Percentiles rank a stretch among this genome's conserved stretches.
phyloP scores from a whole-genome alignment of 2,113 vertebrate genomes.

The Anthoscopus minutus region DNA sequence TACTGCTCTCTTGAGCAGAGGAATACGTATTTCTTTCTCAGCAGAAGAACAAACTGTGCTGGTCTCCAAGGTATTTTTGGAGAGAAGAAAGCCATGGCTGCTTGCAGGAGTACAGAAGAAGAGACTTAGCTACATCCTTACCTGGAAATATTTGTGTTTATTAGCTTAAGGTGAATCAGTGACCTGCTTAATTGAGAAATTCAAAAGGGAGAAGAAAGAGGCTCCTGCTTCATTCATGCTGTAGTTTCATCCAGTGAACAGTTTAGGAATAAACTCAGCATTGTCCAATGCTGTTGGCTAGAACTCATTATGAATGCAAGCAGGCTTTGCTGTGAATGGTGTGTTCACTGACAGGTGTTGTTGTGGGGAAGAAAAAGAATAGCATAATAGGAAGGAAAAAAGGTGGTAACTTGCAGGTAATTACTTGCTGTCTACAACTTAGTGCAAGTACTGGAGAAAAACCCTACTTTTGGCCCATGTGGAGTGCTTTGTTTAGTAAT shows the following conservation, averaged over 20 bases:
- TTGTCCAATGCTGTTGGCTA: not conserved
- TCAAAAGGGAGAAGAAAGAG: not conserved
- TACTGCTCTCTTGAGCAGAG: constrained; percentile 28
- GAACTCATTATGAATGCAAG: not conserved
- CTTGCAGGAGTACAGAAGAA: not conserved
- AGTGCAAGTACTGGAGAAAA: not conserved
- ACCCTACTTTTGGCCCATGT: not conserved
- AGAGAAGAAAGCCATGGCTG: not conserved
- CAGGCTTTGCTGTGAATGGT: not conserved
- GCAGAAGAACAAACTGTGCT: not conserved
- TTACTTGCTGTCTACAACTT: constrained; percentile 9
- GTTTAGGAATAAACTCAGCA: not conserved
- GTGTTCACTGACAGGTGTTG: not conserved
- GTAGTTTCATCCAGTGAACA: not conserved
- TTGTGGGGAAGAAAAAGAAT: not conserved
- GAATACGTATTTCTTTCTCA: not conserved
- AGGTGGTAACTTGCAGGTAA: constrained; percentile 6
- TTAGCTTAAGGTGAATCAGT: not conserved
- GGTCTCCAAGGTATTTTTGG: constrained; percentile 5
- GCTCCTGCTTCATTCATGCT: not conserved
- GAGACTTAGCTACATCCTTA: not conserved
- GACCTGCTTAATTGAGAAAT: not conserved
- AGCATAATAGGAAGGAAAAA: not conserved
- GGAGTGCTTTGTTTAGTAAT: constrained; percentile 31
- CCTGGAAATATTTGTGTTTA: not conserved